Evolutionary conservation across 2,797 vertebrate species (phyloP), one percentile per base, ranked within the genome.

Genomic region (Lagocephalus sceleratus): DNA sequence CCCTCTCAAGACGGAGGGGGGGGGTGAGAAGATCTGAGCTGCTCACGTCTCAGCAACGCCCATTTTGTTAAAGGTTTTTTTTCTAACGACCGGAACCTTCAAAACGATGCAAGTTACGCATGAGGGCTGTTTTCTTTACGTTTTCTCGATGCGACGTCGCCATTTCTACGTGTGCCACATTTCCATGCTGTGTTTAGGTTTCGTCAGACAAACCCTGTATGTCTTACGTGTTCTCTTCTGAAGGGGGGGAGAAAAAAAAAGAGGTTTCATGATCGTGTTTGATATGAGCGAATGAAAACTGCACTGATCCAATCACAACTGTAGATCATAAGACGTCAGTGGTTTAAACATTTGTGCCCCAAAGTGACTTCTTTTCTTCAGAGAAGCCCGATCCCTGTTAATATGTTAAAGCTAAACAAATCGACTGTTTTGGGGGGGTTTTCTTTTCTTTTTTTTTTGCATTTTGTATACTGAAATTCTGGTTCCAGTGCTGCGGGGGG

Each of bases 41-140:
- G n/a, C 19, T 20, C 52, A 22, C 21, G 5, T 56, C 41, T 63
- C 45, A 35, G 29, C 6, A 23, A 57, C 2, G 11, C 1, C 1
- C 16, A n/a, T 22, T 38, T 48, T 38, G 23, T 42, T 23, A 40
- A 60, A 49, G 5, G 25, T 65, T 66, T 39, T 56, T 21, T 22
- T 21, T 47, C 72, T 57, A 25, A 7, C 15, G 42, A 63, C 52
- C 23, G 23, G 23, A 25, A 71, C 26, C 1, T 58, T 76, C 1
- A 46, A 59, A 43, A 51, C 22, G 43, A 63, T 54, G 40, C 23
- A 68, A 71, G 32, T 47, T 60, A 47, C 22, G 71, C 67, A 79
- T 70, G 75, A 70, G 54, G 51, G 74, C 38, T 7, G 19, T 69
- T 65, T 72, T 59, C 43, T 60, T 42, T 48, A 70, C 60, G 51